A percentile compares a stretch with the other conserved stretches of the same genome.
Evolutionary conservation across 2,113 vertebrate genomes (phyloP).

Genomic region (Heloderma charlesbogerti): DNA sequence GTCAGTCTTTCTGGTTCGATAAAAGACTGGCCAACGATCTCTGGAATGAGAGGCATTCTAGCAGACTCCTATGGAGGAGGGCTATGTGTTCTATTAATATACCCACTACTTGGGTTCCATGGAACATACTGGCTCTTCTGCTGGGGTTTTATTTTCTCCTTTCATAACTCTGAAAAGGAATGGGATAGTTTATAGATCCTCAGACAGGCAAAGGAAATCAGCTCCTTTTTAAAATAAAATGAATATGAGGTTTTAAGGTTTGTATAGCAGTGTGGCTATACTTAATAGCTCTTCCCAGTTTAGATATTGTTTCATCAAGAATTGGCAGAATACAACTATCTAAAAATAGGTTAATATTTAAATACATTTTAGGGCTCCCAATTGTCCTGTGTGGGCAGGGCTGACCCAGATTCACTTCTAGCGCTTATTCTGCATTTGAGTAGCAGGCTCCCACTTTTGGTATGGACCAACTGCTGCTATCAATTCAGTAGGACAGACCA

Average conservation of each 20-base stretch:
- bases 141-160: slow-evolving; percentile 57
- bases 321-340: neutral
- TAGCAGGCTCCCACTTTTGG: neutral
- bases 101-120: slow-evolving; percentile 45
- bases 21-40: slow-evolving; percentile 69
- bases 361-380: neutral
- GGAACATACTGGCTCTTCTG: slow-evolving; percentile 57
- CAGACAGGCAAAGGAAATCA: neutral
- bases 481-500: neutral
- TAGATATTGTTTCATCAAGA: neutral
- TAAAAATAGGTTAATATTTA: neutral
- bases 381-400: neutral
- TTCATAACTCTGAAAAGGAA: slow-evolving; percentile 42
- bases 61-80: slow-evolving; percentile 53
- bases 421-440: neutral
- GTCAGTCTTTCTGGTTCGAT: slow-evolving; percentile 79
- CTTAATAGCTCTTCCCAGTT: neutral
- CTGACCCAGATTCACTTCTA: neutral
- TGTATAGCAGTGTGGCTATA: neutral
- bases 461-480: neutral
- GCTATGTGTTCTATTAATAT: slow-evolving; percentile 72
- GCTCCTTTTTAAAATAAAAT: neutral
- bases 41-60: slow-evolving; percentile 71
- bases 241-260: neutral
- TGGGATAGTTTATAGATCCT: slow-evolving; percentile 16